Percentiles rank a stretch among this genome's conserved stretches.
phyloP scores from a whole-genome alignment of 1,140 invertebrate genomes.

The Procambarus clarkii region DNA sequence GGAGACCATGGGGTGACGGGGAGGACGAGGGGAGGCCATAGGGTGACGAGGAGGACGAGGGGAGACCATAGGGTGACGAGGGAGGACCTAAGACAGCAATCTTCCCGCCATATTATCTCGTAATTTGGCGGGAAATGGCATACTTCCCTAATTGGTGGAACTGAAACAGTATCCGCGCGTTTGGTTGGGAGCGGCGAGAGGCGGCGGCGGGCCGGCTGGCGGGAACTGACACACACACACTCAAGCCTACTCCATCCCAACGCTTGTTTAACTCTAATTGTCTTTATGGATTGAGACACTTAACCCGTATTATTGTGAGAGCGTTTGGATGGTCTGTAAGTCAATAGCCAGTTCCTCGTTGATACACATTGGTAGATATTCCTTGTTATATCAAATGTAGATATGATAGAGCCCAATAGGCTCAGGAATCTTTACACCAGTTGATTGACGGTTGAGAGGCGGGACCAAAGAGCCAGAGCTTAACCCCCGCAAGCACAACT shows the following conservation, averaged over 20 bases:
- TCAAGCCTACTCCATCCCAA: background rate
- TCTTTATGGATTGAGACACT: background rate
- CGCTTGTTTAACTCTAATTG: background rate
- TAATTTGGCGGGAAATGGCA: background rate
- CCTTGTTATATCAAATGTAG: background rate
- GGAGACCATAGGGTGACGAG: too few species aligned
- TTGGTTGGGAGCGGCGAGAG: background rate
- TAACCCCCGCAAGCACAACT: too few species aligned
- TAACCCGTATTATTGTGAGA: background rate
- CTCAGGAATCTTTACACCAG: too few species aligned
- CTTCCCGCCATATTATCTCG: background rate
- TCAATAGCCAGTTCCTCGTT: too few species aligned
- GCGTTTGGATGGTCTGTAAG: too few species aligned
- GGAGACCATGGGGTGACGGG: too few species aligned
- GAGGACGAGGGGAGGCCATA: too few species aligned
- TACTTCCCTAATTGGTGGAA: slow-evolving; percentile 10
- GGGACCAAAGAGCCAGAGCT: too few species aligned
- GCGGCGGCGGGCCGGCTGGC: background rate
- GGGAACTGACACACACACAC: background rate
- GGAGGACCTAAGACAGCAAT: too few species aligned
- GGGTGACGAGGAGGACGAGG: too few species aligned
- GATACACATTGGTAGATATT: background rate
- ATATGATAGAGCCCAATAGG: background rate
- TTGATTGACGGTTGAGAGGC: too few species aligned
- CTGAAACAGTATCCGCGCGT: background rate